Evolutionary conservation across 2,113 vertebrate genomes (phyloP).

Genomic region (Sebastes schlegelii): DNA sequence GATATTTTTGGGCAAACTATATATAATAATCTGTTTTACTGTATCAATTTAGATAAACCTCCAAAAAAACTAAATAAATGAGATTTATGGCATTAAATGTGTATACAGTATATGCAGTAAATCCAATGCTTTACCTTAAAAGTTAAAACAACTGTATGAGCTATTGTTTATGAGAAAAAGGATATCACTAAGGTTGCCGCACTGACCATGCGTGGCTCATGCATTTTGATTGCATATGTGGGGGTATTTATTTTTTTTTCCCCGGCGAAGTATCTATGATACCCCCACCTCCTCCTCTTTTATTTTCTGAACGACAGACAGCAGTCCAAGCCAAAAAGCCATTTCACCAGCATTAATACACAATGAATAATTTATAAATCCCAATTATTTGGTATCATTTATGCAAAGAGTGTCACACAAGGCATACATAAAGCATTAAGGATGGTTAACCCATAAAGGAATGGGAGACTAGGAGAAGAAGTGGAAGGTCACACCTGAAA

Average conservation of each 20-base stretch:
- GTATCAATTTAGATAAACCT: not conserved
- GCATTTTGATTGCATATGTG: constrained; percentile 81
- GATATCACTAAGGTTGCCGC: constrained; percentile 47
- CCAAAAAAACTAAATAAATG: not conserved
- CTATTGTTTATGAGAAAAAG: constrained; percentile 44
- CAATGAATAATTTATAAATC: constrained; percentile 98
- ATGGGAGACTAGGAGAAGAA: constrained; percentile 82
- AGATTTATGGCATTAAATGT: not conserved
- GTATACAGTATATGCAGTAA: not conserved
- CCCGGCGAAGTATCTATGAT: constrained; percentile 80
- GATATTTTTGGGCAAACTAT: not conserved
- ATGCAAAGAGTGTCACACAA: constrained; percentile 98
- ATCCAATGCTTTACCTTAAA: constrained; percentile 2
- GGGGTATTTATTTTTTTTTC: constrained; percentile 76
- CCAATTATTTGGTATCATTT: constrained; percentile 99
- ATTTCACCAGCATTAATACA: constrained; percentile 97
- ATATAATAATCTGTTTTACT: not conserved
- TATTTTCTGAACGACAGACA: constrained; percentile 86
- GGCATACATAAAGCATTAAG: constrained; percentile 98
- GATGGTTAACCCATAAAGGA: constrained; percentile 92
- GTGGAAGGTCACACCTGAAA: constrained; percentile 85
- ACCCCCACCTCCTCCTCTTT: constrained; percentile 79
- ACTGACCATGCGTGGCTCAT: constrained; percentile 71
- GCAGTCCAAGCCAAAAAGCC: constrained; percentile 89
- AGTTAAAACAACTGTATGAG: not conserved